Percentiles rank a stretch among this genome's conserved stretches.
phyloP scores from a whole-genome alignment of 2,113 vertebrate genomes.

The Zosterops pallidus region DNA sequence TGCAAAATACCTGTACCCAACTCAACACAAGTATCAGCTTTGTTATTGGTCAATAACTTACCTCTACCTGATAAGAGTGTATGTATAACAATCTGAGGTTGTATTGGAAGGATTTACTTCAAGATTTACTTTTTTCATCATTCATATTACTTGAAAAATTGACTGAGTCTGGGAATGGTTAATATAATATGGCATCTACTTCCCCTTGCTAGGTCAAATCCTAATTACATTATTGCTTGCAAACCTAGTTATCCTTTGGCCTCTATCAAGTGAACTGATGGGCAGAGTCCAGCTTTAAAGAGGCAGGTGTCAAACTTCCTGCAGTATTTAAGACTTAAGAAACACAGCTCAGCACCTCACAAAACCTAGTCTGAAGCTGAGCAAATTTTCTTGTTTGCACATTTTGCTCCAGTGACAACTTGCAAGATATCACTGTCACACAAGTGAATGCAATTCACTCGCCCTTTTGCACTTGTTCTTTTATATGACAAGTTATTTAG shows the following conservation, averaged over 20 bases:
- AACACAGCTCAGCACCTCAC: not conserved
- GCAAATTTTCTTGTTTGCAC: not conserved
- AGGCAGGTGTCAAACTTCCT: not conserved
- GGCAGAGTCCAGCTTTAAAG: not conserved
- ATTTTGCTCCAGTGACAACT: not conserved
- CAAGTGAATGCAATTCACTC: not conserved
- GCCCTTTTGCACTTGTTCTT: not conserved
- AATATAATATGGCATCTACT: not conserved
- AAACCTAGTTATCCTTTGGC: not conserved
- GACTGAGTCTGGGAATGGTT: not conserved
- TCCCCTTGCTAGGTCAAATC: not conserved
- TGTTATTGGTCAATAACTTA: not conserved
- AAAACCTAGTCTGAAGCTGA: not conserved
- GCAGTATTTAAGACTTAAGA: not conserved
- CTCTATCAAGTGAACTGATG: not conserved
- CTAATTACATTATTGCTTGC: not conserved
- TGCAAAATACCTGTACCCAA: not conserved
- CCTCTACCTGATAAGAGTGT: not conserved
- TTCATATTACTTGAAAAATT: not conserved
- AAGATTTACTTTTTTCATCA: not conserved
- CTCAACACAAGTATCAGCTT: not conserved
- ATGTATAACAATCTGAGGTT: not conserved
- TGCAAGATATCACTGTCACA: not conserved
- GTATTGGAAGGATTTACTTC: not conserved
- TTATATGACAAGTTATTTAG: not conserved